Percentiles rank a stretch among this genome's conserved stretches.
These are phyloP conservation scores for Hafferia zeledoni DNA, from an alignment of 2,797 vertebrate genomes.

Conservation along the genomic window DNA sequence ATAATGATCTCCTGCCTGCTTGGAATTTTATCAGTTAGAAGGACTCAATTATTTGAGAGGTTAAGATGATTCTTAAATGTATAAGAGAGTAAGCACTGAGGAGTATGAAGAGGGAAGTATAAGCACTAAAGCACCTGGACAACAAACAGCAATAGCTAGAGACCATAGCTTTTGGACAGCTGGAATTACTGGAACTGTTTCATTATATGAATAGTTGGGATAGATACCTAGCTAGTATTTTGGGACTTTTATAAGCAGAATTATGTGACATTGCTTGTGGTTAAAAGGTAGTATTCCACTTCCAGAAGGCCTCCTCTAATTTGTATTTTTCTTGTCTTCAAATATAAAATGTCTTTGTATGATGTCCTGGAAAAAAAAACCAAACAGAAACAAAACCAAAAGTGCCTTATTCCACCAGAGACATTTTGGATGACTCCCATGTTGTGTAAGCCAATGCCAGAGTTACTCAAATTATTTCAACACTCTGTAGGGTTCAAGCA, in stretches of 20 bases:
- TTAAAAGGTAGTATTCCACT: not conserved
- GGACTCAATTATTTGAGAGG: not conserved
- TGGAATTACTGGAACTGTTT: not conserved
- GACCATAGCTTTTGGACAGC: not conserved
- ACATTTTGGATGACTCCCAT: not conserved
- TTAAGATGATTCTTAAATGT: not conserved
- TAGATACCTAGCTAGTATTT: not conserved
- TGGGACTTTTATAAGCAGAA: not conserved
- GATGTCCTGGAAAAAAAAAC: not conserved
- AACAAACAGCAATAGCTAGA: not conserved
- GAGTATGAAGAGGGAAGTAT: not conserved
- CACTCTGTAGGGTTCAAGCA: not conserved
- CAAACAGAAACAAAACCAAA: not conserved
- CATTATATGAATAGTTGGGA: not conserved
- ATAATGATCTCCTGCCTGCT: not conserved
- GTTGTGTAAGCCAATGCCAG: not conserved
- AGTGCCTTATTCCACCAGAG: not conserved
- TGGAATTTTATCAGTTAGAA: not conserved
- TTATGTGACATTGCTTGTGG: not conserved
- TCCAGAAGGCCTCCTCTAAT: not conserved
- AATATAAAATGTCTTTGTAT: not conserved
- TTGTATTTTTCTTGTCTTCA: not conserved
- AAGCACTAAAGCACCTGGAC: not conserved
- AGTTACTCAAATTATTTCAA: not conserved
- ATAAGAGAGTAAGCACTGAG: not conserved